Conservation (phyloP, 2,888 invertebrate genomes). For the Hypselothyrea guttata region DNA sequence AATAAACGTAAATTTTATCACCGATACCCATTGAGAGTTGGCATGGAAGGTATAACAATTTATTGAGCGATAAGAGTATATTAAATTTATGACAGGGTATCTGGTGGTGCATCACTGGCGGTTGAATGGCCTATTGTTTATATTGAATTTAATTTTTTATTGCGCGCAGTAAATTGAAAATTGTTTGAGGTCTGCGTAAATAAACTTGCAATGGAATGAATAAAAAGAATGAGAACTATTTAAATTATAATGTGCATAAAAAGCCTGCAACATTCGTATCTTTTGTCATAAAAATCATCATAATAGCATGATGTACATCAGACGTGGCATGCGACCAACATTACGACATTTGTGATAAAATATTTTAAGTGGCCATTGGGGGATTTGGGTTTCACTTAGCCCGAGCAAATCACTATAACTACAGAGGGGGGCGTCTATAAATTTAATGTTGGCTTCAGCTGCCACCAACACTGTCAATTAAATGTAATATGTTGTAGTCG, state of each 20-base stretch:
- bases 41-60: too few species aligned
- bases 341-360: constrained; percentile 6
- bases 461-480: constrained; percentile 55
- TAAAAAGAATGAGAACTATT: constrained; percentile 29
- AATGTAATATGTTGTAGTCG: constrained; percentile 60
- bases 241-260: constrained; percentile 29
- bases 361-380: constrained; percentile 4
- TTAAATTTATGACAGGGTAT: constrained; percentile 7
- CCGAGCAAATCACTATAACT: neutral
- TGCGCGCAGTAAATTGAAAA: constrained; percentile 40
- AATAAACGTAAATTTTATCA: too few species aligned
- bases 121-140: constrained; percentile 2
- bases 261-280: constrained; percentile 1
- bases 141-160: constrained; percentile 22
- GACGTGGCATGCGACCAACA: constrained; percentile 8
- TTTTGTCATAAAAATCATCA: too few species aligned
- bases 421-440: constrained; percentile 17
- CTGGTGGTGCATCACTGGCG: neutral
- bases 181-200: constrained; percentile 44
- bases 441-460: constrained; percentile 19
- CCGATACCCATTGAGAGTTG: too few species aligned
- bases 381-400: constrained; percentile 35
- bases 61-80: too few species aligned
- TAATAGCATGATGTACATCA: neutral
- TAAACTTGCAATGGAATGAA: constrained; percentile 30